Evolutionary conservation across 2,888 invertebrate species (phyloP), one percentile per base, ranked within the genome.

Genomic region (Cerastis leucographa): DNA sequence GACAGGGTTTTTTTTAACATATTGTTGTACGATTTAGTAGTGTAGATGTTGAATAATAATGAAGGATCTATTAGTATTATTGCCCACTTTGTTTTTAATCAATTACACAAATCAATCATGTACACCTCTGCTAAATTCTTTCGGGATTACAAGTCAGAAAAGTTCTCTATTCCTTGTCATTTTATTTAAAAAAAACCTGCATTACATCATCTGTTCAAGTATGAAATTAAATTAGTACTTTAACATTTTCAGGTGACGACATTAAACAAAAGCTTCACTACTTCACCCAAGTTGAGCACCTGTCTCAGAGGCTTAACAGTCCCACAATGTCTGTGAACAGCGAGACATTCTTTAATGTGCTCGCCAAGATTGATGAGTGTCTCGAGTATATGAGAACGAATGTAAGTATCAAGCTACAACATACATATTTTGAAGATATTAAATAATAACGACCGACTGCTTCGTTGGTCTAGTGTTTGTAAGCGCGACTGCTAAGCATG

Each of bases 361-460:
- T 99, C 25, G 97, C 98, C 66, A 98, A 98, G 91, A 98, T 99
- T 73, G 99, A 99, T 91, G 97, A 98, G 65, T 99, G 99, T 89
- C 97, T 99, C 79, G 97, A 98, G 14, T 99, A 99, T 92, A 97
- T 99, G 95, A 97, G 97, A 72, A 97, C 97, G 75, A 98, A 99
- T 97, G 98, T 99, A 95, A 97, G 97, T 93, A 49, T 6, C 5
- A 0, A 35, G 14, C 42, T 6, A 17, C 42, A 42, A 22, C 9
- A 22, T 22, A 12, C 29, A n/a, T 44, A 25, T 25, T 40, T 40
- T 64, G n/a, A 40, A 14, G 22, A 14, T 35, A 11, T 35, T 12
- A 35, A 35, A 62, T 35, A 22, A 35, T 2, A 35, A 1, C 35
- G 35, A 35, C 35, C 35, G 35, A 35, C 35, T 35, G 35, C 35